Evolutionary conservation across 37 sponge, comb jelly and placozoan genomes (phyloP), one percentile per base, ranked within the genome.

Genomic region (Cliona cf. orientalis): DNA sequence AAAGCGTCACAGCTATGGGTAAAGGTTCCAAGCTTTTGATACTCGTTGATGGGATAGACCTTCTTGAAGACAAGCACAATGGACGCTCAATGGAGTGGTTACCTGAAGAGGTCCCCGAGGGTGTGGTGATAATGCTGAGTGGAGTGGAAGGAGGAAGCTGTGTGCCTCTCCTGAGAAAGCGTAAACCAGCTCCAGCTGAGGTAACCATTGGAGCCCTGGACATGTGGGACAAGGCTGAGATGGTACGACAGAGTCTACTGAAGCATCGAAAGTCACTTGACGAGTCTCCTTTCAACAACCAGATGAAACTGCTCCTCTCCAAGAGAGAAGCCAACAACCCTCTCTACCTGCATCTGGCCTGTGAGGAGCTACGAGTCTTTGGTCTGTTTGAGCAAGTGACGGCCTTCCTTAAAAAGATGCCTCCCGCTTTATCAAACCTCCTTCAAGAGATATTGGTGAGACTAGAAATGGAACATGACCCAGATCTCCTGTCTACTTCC

Each of bases 231-330:
- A 99, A 94, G 69, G 84, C 86, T 11, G 89, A 96, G 34, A 91
- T 99, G 80, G 95, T 96, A 33, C 71, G 93, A 41, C 62, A 68
- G 34, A 86, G 63, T 41, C 86, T 99, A 42, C 72, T 84, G 28
- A 72, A 76, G 25, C 87, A 96, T 67, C 86, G 95, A n/a, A 99
- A 99, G 74, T 80, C 65, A 37, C 87, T 99, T 35, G 97, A 99
- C 26, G 99, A 99, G 75, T 90, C 91, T 22, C 87, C 95, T 19
- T 99, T 99, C 86, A 96, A 94, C 75, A 96, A 94, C 81, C 97
- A 99, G 75, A 87, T 97, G 97, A 91, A 95, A 46, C 74, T 99
- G 14, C 87, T 99, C 29, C 86, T 99, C 23, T 91, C 90, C 69
- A 99, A 99, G 92, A 94, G 88, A 66, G 99, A 96, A 22, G 92